phyloP scores from a whole-genome alignment of 2,113 vertebrate genomes.

The Rhynchopsitta pachyrhyncha region DNA sequence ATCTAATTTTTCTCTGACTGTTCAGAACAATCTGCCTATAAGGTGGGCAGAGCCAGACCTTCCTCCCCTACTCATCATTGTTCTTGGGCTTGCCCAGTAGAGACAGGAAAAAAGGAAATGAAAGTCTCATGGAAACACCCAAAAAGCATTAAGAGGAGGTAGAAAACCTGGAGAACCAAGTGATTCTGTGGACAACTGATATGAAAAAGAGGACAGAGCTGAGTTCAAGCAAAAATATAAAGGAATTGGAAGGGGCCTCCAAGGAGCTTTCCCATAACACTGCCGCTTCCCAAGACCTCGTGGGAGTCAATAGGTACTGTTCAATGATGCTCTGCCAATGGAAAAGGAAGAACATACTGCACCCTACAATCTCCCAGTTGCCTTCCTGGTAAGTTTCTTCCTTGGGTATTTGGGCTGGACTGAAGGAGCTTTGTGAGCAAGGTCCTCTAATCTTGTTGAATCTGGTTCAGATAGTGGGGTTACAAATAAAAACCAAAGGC shows the following conservation, averaged over 20 bases:
- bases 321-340: not conserved
- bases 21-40: not conserved
- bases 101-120: not conserved
- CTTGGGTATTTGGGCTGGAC: not conserved
- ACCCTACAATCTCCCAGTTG: not conserved
- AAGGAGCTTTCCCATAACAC: not conserved
- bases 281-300: not conserved
- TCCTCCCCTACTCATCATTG: not conserved
- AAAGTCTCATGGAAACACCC: not conserved
- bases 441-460: not conserved
- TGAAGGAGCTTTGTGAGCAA: not conserved
- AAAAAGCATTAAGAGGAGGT: not conserved
- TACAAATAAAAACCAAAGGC: not conserved
- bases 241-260: not conserved
- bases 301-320: not conserved
- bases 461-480: not conserved
- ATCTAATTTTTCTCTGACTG: not conserved
- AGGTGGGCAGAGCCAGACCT: not conserved
- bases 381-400: not conserved
- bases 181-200: not conserved
- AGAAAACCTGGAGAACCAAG: not conserved
- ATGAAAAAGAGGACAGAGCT: not conserved
- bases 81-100: not conserved
- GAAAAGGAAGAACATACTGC: not conserved
- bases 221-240: not conserved